Evolutionary conservation across 2,113 vertebrate species (phyloP), one percentile per base, ranked within the genome.

Genomic region (Cinclus cinclus): DNA sequence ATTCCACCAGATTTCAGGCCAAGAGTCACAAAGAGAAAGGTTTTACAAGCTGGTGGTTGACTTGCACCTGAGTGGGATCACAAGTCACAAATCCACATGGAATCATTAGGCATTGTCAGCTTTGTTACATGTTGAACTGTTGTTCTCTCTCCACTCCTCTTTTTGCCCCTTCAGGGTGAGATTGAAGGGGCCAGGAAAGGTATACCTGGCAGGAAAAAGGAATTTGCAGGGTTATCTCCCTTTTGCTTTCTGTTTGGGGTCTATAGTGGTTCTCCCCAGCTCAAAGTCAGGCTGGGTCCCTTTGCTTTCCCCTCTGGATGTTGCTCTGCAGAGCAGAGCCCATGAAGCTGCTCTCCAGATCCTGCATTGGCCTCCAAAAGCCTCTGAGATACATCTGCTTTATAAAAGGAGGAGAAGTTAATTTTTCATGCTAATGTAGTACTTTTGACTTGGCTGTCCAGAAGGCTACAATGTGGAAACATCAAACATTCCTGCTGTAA

Each of bases 251-350:
- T 11, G 1, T 80, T 33, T 49, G 53, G 15, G 9, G 28, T 49
- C 20, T 2, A 1, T 24, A 79, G 25, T 4, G 58, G 37, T n/a
- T 69, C 28, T 76, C 5, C 31, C 9, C 1, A 7, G 5, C 11
- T 42, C 10, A n/a, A 22, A 62, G 4, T 21, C 39, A 84, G 56
- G 13, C n/a, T 52, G n/a, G 2, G 25, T 42, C 18, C 17, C 16
- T 60, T 68, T 24, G 28, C 17, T 64, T 77, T 86, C 47, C 25
- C 4, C 22, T 62, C 22, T 68, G 58, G 41, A 15, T n/a, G 17
- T 18, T 49, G 19, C 41, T 59, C 42, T 63, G 33, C 2, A 6
- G 30, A 59, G 31, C 52, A 80, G 46, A 93, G 39, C 39, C 13
- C 22, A 25, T 18, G 47, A 59, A 79, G 15, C 18, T 75, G 52